Conservation (phyloP, 2,888 invertebrate species). For the Lutraria lutraria region DNA sequence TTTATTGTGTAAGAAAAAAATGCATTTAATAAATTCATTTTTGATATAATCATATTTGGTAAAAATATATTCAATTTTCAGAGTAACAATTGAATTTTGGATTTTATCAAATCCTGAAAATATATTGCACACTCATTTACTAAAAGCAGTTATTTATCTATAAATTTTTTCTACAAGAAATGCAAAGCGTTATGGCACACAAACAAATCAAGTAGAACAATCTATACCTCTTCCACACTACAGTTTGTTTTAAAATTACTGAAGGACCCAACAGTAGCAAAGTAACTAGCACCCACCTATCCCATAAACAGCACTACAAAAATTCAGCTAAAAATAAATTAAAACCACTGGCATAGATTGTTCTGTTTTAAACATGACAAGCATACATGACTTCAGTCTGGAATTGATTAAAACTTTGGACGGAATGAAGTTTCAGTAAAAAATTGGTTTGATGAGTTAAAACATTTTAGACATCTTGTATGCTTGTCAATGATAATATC, state of each 20-base stretch:
- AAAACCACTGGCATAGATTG: constrained; percentile 23
- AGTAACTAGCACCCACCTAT: constrained; percentile 25
- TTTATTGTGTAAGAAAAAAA: not conserved
- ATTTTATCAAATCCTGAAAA: not conserved
- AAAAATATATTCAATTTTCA: not conserved
- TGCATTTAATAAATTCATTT: too few relatives aligned
- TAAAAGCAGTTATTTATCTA: not conserved
- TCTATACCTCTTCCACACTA: constrained; percentile 19
- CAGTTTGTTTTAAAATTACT: constrained; percentile 20
- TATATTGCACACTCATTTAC: not conserved
- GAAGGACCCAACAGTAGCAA: constrained; percentile 10
- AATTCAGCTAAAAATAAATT: constrained; percentile 5
- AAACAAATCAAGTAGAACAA: constrained; percentile 25
- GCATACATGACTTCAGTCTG: constrained; percentile 6
- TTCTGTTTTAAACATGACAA: constrained; percentile 13
- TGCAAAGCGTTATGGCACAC: constrained; percentile 48
- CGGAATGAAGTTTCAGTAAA: constrained; percentile 24
- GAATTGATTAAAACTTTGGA: constrained; percentile 46
- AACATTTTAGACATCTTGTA: not conserved
- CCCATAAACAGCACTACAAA: constrained; percentile 28
- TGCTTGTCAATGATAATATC: constrained; percentile 18
- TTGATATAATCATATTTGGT: not conserved
- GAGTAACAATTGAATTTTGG: not conserved
- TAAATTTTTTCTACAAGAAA: not conserved
- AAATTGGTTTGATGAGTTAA: not conserved